phyloP scores from a whole-genome alignment of 2,113 vertebrate genomes.

The Proterorhinus semilunaris region DNA sequence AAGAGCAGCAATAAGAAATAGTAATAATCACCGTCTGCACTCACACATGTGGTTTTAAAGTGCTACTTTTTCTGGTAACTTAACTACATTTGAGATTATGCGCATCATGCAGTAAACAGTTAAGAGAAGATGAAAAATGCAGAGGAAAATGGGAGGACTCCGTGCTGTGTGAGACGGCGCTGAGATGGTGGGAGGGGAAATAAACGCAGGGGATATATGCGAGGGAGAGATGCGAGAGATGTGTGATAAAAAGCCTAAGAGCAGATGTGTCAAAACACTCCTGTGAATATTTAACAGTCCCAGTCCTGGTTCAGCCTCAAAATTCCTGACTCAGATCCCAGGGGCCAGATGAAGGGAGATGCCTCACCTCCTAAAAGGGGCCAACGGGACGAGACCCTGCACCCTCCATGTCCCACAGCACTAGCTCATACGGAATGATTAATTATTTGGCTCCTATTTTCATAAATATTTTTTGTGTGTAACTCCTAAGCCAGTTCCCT shows the following conservation, averaged over 20 bases:
- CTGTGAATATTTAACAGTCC: conserved; percentile 11
- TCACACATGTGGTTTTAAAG: no score
- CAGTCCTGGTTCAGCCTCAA: conserved; percentile 20
- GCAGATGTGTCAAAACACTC: conserved; percentile 15
- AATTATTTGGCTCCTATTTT: conserved; percentile 42
- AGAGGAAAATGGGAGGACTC: not conserved
- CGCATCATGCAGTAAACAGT: not conserved
- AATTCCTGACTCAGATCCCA: conserved; percentile 48
- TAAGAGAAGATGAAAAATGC: not conserved
- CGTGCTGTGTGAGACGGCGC: not conserved
- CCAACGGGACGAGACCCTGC: conserved; percentile 22
- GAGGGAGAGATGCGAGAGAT: not conserved
- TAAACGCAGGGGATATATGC: not conserved
- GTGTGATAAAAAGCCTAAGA: not conserved
- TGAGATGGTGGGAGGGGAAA: not conserved
- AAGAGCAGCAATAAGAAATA: no score
- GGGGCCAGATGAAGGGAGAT: conserved; percentile 11
- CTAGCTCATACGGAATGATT: conserved; percentile 44
- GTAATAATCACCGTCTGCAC: no score
- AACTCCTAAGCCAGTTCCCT: conserved; percentile 27
- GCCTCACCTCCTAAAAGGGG: conserved; percentile 36
- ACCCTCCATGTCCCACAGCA: conserved; percentile 7
- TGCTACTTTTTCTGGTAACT: no score
- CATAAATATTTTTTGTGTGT: conserved; percentile 48
- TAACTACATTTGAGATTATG: no score